Conservation (phyloP, 1,140 invertebrate species). For the Drosophila nigrodunni region DNA sequence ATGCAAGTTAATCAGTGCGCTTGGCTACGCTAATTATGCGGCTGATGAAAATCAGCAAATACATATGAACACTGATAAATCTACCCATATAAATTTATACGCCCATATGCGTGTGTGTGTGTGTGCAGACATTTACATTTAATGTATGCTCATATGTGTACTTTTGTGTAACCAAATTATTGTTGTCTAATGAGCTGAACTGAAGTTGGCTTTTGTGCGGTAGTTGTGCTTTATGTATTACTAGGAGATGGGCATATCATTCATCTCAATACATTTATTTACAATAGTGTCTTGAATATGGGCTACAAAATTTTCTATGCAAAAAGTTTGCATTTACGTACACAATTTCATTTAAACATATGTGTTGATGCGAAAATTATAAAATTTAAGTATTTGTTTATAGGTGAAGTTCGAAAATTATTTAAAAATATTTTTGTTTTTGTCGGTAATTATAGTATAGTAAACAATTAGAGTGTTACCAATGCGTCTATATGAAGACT, state of each 20-base stretch:
- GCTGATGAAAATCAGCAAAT: conserved; percentile 48
- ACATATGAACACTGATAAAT: conserved; percentile 27
- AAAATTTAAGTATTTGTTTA: too few relatives aligned
- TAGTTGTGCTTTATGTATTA: conserved; percentile 28
- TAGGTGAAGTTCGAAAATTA: too few relatives aligned
- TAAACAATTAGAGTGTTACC: too few relatives aligned
- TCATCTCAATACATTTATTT: background rate
- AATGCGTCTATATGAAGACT: too few relatives aligned
- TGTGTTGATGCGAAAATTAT: too few relatives aligned
- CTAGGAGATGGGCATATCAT: conserved; percentile 2
- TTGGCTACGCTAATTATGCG: conserved; percentile 81
- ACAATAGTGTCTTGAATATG: background rate
- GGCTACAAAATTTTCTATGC: background rate
- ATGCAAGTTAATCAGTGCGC: conserved; percentile 82
- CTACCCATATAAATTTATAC: conserved; percentile 20
- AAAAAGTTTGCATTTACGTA: too few relatives aligned
- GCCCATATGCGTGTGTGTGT: background rate
- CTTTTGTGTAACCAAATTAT: conserved; percentile 34
- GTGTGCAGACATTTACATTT: background rate
- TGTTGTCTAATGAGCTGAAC: conserved; percentile 53
- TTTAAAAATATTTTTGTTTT: too few relatives aligned
- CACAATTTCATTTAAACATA: too few relatives aligned
- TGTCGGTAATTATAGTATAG: too few relatives aligned
- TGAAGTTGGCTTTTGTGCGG: conserved; percentile 39
- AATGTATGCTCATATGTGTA: conserved; percentile 4